These are phyloP conservation scores for Callorhinus ursinus DNA, from an alignment of 2,113 vertebrate genomes.

Conservation along the genomic window DNA sequence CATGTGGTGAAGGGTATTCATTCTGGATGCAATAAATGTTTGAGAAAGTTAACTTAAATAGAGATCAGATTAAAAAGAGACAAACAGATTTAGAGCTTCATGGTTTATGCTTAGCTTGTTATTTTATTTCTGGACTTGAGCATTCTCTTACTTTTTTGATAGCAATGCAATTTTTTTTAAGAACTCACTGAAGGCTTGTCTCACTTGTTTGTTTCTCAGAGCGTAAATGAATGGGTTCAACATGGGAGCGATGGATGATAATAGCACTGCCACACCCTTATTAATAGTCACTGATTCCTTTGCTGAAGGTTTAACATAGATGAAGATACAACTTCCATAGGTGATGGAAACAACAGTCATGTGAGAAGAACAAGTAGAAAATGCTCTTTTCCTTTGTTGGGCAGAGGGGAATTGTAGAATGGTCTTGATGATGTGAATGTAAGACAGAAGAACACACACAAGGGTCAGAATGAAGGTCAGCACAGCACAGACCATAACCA, in stretches of 20 bases:
- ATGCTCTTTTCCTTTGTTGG: not conserved
- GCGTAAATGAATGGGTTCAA: conserved; percentile 14
- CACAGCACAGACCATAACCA: not conserved
- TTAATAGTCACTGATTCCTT: conserved; percentile 20
- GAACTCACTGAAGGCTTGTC: not conserved
- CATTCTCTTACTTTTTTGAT: not conserved
- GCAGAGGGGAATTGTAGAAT: not conserved
- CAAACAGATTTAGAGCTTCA: not conserved
- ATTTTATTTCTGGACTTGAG: not conserved
- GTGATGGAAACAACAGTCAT: not conserved
- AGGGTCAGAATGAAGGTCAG: not conserved
- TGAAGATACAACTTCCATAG: not conserved
- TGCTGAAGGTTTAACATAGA: not conserved
- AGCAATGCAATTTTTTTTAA: not conserved
- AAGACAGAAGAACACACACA: not conserved
- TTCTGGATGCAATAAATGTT: not conserved
- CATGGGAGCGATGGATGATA: not conserved
- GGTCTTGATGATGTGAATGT: not conserved
- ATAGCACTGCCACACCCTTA: not conserved
- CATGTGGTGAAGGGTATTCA: not conserved
- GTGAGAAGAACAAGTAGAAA: not conserved
- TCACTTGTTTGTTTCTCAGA: conserved; percentile 29
- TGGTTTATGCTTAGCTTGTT: not conserved
- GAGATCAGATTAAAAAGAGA: not conserved
- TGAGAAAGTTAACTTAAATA: not conserved